Conservation (phyloP, 2,888 invertebrate species). For the Agrotis ipsilon region DNA sequence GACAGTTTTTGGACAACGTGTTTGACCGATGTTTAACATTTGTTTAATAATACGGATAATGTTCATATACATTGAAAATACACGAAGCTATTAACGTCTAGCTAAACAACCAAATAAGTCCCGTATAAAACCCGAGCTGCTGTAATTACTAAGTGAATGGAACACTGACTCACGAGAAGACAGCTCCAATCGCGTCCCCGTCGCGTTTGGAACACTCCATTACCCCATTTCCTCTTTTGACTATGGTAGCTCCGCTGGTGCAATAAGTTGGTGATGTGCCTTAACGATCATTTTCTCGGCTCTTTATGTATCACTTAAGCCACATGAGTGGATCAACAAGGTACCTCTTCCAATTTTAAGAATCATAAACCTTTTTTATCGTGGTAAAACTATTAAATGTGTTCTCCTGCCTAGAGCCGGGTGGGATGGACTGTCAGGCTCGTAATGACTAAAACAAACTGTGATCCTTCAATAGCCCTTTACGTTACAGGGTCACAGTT, state of each 20-base stretch:
- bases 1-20: too few species aligned
- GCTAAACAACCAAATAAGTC: constrained; percentile 10
- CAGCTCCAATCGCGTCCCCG: constrained; percentile 45
- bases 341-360: too few species aligned
- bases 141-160: constrained; percentile 52
- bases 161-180: constrained; percentile 42
- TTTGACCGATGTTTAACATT: too few species aligned
- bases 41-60: too few species aligned
- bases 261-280: constrained; percentile 5
- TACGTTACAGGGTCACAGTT: too few species aligned
- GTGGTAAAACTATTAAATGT: too few species aligned
- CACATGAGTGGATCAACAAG: neutral
- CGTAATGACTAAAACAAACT: too few species aligned
- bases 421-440: too few species aligned
- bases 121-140: constrained; percentile 26
- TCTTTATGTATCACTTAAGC: neutral
- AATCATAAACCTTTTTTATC: too few species aligned
- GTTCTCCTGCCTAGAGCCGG: too few species aligned
- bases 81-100: constrained; percentile 5
- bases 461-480: too few species aligned
- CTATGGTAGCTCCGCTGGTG: constrained; percentile 20
- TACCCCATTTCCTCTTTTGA: constrained; percentile 33
- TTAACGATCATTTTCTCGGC: neutral
- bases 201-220: constrained; percentile 49
- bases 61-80: too few species aligned